These are phyloP conservation scores for Oncorhynchus masou DNA, from an alignment of 2,113 vertebrate species.

Conservation along the genomic window DNA sequence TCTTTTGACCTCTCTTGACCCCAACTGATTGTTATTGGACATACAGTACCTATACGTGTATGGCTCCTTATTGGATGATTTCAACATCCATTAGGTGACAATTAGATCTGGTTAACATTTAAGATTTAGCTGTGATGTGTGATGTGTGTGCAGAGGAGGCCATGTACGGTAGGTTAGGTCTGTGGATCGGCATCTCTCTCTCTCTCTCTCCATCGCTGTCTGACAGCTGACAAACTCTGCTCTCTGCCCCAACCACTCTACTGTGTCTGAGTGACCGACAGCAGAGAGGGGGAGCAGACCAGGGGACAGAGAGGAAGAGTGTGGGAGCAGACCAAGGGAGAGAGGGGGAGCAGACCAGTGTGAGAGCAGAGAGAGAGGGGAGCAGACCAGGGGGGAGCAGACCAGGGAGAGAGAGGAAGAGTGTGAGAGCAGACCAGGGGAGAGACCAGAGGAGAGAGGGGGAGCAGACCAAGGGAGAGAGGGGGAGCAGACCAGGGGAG, in stretches of 20 bases:
- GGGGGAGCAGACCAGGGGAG: not conserved
- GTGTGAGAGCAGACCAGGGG: not conserved
- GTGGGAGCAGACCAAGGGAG: too few species aligned
- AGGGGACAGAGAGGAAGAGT: too few species aligned
- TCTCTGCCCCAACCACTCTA: not conserved
- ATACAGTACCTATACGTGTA: not conserved
- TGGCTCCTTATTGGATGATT: not conserved
- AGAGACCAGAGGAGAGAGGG: not conserved
- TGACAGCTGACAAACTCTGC: not conserved
- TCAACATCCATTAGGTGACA: not conserved
- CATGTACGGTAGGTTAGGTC: not conserved
- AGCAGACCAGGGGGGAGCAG: not conserved
- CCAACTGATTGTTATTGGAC: not conserved
- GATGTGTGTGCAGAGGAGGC: not conserved
- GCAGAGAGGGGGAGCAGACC: too few species aligned
- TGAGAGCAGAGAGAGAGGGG: too few species aligned
- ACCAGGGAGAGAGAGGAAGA: too few species aligned
- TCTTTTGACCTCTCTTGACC: not conserved
- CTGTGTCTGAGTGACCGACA: conserved; percentile 9
- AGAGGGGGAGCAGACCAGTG: too few species aligned
- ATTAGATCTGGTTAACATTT: too few species aligned
- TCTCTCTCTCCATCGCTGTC: not conserved
- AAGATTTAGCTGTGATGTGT: not conserved
- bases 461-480: not conserved
- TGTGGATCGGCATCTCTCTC: not conserved